A percentile compares a stretch with the other conserved stretches of the same genome.
phyloP scores from a whole-genome alignment of 2,888 invertebrate genomes.

The Chymomyza amoena region DNA sequence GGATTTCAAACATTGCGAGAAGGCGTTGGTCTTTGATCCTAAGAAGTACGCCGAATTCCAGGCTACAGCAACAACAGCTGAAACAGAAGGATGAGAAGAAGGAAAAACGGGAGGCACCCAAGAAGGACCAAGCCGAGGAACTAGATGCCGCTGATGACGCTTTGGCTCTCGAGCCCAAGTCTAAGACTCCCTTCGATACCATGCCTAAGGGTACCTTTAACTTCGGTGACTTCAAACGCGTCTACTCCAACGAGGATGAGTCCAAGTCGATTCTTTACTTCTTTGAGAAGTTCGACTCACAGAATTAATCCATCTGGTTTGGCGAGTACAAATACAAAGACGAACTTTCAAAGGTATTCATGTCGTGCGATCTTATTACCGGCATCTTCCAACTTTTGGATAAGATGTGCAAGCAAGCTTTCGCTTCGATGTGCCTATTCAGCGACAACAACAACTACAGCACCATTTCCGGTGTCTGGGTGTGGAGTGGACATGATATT shows the following conservation, averaged over 20 bases:
- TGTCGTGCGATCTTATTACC: slow-evolving; percentile 98
- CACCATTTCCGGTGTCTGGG: slow-evolving; percentile 97
- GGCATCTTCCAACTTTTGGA: slow-evolving; percentile 99
- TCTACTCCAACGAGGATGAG: slow-evolving; percentile 98
- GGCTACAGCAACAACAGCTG: slow-evolving; percentile 77
- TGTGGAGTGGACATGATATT: slow-evolving; percentile 97
- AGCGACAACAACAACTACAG: slow-evolving; percentile 95
- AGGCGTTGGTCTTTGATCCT: slow-evolving; percentile 88
- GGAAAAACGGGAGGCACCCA: slow-evolving; percentile 79
- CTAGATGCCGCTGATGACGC: slow-evolving; percentile 84
- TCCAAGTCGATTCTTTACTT: slow-evolving; percentile 96
- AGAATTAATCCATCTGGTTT: slow-evolving; percentile 98
- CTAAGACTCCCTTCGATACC: slow-evolving; percentile 93
- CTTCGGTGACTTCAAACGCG: slow-evolving; percentile 98
- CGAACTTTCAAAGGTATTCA: slow-evolving; percentile 94
- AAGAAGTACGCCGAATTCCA: slow-evolving; percentile 85
- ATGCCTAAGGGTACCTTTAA: slow-evolving; percentile 95
- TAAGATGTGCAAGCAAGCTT: slow-evolving; percentile 97
- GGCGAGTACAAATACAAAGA: slow-evolving; percentile 97
- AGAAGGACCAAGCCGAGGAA: slow-evolving; percentile 82
- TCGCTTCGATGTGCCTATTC: slow-evolving; percentile 95
- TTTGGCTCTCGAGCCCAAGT: slow-evolving; percentile 87
- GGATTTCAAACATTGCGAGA: slow-evolving; percentile 85
- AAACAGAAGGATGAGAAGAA: slow-evolving; percentile 77
- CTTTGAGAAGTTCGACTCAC: slow-evolving; percentile 98